Base-by-base conservation (phyloP, 2,113 vertebrate species). In the Cisticola juncidis region DNA sequence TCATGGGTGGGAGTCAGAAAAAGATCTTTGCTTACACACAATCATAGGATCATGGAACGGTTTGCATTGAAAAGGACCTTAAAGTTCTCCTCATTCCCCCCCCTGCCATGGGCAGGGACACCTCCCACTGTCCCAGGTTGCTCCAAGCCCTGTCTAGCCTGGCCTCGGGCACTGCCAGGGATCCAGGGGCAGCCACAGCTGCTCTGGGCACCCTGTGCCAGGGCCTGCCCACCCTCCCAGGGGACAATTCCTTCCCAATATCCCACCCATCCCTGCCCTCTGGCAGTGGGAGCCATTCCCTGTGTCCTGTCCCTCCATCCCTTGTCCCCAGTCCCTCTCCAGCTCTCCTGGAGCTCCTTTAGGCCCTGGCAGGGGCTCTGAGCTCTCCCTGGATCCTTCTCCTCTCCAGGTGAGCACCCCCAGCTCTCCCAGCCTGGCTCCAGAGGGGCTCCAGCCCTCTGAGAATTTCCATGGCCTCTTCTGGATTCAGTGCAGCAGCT, bases 141-240 rank as follows among this genome's bases (percentile, higher is more conserved):
- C 36, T 87, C 56, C 50, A 44, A 81, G 1, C 1, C 36, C 11
- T 0, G 0, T 45, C 28, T 36, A 57, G 0, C 62, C 77, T 64
- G 62, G 8, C 21, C 42, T 38, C 11, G 54, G 2, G 0, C 48
- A 48, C 56, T 62, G 0, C 26, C 90, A 86, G 42, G 47, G 33
- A 44, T 50, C 26, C 57, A 62, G 61, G 35, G 13, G 20, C 54
- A 86, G 20, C 19, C 25, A 6, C 73, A 78, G 38, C 38, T 78
- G 1, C 81, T 85, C 58, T 60, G 53, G 23, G 12, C 20, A 53
- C 4, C 51, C 33, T 81, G 28, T 53, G 38, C 53, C 53, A 66
- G 53, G 44, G 44, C 20, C 38, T 81, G 0, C 0, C 8, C 44
- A 38, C 22, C 28, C 36, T 68, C 7, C 0, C 56, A 70, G 40